phyloP scores from a whole-genome alignment of 2,797 vertebrate genomes.

The Phylloscopus collybita region DNA sequence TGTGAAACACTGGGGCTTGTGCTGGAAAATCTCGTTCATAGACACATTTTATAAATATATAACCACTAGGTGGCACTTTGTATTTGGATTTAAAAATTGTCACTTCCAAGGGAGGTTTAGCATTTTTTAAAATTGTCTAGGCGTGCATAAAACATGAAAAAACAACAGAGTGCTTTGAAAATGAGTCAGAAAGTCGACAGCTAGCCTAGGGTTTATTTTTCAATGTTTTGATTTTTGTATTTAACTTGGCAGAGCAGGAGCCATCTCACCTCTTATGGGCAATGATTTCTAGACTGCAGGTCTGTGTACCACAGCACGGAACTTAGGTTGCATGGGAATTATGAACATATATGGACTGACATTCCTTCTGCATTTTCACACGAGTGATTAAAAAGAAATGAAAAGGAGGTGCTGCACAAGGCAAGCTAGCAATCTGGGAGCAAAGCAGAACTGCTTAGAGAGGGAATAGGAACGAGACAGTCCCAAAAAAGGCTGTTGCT shows the following conservation, averaged over 20 bases:
- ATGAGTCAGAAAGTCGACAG: not conserved
- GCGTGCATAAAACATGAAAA: not conserved
- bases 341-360: not conserved
- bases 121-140: not conserved
- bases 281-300: not conserved
- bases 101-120: not conserved
- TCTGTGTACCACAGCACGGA: not conserved
- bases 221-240: not conserved
- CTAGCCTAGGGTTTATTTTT: not conserved
- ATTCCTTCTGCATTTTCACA: not conserved
- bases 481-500: not conserved
- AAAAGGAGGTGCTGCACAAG: not conserved
- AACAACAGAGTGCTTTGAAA: not conserved
- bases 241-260: not conserved
- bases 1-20: fast-evolving
- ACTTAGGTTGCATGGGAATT: not conserved
- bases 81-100: not conserved
- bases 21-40: not conserved
- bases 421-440: not conserved
- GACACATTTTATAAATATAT: not conserved
- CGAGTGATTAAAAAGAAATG: not conserved
- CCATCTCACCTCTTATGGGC: conserved; percentile 4
- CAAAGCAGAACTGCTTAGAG: not conserved
- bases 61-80: conserved; percentile 17
- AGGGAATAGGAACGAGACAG: fast-evolving